Evolutionary conservation across 1,140 invertebrate species (phyloP), one percentile per base, ranked within the genome.

Genomic region (Phortica variegata): DNA sequence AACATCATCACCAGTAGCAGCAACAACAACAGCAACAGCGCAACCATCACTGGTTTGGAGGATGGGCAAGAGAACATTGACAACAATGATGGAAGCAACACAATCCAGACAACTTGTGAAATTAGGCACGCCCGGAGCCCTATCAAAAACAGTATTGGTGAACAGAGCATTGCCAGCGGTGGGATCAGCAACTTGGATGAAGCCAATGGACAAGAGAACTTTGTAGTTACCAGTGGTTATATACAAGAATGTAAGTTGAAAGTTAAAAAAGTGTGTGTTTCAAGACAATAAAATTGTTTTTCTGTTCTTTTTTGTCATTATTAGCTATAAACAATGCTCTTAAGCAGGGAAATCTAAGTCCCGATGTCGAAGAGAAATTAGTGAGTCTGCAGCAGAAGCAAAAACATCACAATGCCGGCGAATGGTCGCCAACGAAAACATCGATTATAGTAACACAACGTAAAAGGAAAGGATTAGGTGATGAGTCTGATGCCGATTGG

Each of bases 351-450:
- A 93, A 93, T 73, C 78, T 95, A 10, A 91, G 92, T 75, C 92
- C 93, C 2, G 93, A 95, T 76, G 91, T 95, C 38, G 91, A 95
- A 74, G 92, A 95, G 55, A 95, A 95, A 70, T 73, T 96, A 16
- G 78, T 95, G 3, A 90, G 91, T 55, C 80, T 94, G 52, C 92
- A 94, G 73, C 83, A 88, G 21, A 91, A 93, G 62, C 90, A 92
- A 58, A 89, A 91, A 61, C 85, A 85, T 48, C 86, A 88, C 58
- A 90, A 86, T 82, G 38, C 42, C n/a, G 57, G 61, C 2, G 75
- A 57, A 16, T 53, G 49, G 55, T 55, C 54, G 8, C 37, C 77
- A 21, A 55, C 73, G 0, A 49, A 56, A 21, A 60, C 48, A 56
- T 3, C 52, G 58, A 8, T 46, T 31, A 54, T 48, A 12, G 17